Base-by-base conservation (phyloP, 2,797 vertebrate species). In the Peromyscus eremicus region DNA sequence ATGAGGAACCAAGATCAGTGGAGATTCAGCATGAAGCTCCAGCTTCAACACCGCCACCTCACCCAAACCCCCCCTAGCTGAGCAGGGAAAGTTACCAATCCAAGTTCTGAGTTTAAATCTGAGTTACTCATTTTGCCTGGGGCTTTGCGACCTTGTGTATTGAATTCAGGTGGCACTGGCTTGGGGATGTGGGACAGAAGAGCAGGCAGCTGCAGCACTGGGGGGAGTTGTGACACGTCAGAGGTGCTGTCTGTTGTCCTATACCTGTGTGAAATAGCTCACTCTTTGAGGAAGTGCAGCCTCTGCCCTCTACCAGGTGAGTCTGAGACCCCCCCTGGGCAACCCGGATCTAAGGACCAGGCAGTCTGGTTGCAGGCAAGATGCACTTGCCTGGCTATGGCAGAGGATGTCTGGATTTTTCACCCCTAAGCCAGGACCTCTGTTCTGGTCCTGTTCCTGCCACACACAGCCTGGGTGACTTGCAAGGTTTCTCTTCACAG, bases 281-380 rank as follows among this genome's bases (percentile, higher is more conserved):
- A 3, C 0, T 1, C 49, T n/a, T 2, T 46, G 13, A n/a, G 60
- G 17, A 46, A 37, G 14, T 0, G 0, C 32, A 29, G 70, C 29
- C 57, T 87, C 40, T 40, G 1, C 43, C 9, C 1, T 57, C 29
- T 10, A 5, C 49, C 0, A 3, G 43, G 21, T 55, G 19, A 57
- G 13, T 0, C 13, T 6, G 4, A 43, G 6, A 73, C 0, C 4
- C 0, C 0, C 0, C 40, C 25, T 0, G 0, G 0, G 16, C n/a
- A 25, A 62, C 43, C 68, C 3, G 29, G 5, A 27, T 57, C 52
- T 43, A 1, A 60, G 17, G 62, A 14, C 25, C 6, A 10, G 10
- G 0, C 27, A 66, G 37, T 71, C 10, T 5, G 13, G 40, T 12
- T 25, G 70, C 60, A 10, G 5, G 12, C 0, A 0, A 29, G 13